Percentiles rank a stretch among this genome's conserved stretches.
These are phyloP conservation scores for Microplitis deprimator DNA, from an alignment of 2,888 invertebrate genomes.

Conservation along the genomic window DNA sequence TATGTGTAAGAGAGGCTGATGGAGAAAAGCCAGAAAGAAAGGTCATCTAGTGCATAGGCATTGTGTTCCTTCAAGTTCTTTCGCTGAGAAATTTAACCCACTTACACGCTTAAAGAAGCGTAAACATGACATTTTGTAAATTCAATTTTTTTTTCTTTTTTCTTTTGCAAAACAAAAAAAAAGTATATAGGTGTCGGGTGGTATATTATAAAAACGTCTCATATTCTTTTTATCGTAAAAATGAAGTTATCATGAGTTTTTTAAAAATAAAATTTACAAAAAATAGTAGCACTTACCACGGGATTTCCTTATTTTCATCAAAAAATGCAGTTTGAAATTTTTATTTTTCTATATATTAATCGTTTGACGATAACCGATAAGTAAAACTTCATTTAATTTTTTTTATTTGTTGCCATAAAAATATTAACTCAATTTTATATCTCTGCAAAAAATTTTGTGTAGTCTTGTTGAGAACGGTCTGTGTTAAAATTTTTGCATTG, in stretches of 20 bases:
- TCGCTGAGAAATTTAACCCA: conserved; percentile 40
- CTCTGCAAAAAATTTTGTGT: too few relatives aligned
- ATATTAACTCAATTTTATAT: too few relatives aligned
- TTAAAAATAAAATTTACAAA: not conserved
- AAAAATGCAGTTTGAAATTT: too few relatives aligned
- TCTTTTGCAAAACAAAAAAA: not conserved
- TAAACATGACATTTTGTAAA: conserved; percentile 39
- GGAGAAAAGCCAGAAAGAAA: not conserved
- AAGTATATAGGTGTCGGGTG: not conserved
- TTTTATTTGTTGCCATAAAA: too few relatives aligned
- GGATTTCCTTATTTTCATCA: too few relatives aligned
- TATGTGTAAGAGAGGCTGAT: not conserved
- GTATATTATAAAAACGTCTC: not conserved
- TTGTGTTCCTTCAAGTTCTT: conserved; percentile 34
- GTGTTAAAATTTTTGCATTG: too few relatives aligned
- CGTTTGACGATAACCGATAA: too few relatives aligned
- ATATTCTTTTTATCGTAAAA: not conserved
- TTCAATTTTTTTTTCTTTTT: conserved; percentile 9
- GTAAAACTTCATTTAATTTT: too few relatives aligned
- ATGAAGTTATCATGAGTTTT: not conserved
- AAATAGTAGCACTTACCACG: not conserved
- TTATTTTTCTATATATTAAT: too few relatives aligned
- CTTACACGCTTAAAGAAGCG: conserved; percentile 37
- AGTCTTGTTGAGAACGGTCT: too few relatives aligned
- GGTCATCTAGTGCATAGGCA: conserved; percentile 35